Evolutionary conservation across 2,797 vertebrate species (phyloP).

Genomic region (Megaceryle alcyon): DNA sequence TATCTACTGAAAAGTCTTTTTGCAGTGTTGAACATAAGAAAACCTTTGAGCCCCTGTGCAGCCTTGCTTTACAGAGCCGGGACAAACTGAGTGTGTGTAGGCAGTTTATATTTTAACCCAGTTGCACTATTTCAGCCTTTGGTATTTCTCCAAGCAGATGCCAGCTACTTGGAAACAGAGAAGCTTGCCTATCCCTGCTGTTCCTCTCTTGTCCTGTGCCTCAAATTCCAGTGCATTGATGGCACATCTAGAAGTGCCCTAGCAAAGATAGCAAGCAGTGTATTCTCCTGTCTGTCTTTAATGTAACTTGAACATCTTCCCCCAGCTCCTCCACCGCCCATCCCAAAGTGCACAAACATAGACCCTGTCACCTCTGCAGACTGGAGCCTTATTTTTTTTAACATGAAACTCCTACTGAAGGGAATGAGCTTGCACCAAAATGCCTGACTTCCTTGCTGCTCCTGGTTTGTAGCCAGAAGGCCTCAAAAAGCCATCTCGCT

Average conservation of each 20-base stretch:
- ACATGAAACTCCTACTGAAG: background rate
- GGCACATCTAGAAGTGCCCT: background rate
- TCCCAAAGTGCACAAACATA: background rate
- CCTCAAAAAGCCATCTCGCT: background rate
- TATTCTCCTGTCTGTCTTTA: background rate
- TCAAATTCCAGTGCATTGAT: background rate
- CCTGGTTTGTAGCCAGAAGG: background rate
- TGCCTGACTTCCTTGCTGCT: background rate
- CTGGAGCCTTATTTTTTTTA: background rate
- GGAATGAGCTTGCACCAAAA: background rate
- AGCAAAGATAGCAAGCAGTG: background rate
- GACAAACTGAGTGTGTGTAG: background rate
- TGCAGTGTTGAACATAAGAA: background rate
- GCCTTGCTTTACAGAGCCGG: background rate
- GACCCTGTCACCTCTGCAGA: background rate
- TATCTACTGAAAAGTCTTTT: background rate
- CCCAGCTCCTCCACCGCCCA: background rate
- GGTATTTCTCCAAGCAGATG: background rate
- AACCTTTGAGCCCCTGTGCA: background rate
- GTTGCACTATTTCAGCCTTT: background rate
- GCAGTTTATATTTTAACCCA: background rate
- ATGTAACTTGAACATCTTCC: background rate
- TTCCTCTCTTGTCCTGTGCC: background rate
- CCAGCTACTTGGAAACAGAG: background rate
- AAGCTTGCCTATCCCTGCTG: background rate